A percentile compares a stretch with the other conserved stretches of the same genome.
phyloP scores from a whole-genome alignment of 2,797 vertebrate genomes.

The Sorex maritimensis region DNA sequence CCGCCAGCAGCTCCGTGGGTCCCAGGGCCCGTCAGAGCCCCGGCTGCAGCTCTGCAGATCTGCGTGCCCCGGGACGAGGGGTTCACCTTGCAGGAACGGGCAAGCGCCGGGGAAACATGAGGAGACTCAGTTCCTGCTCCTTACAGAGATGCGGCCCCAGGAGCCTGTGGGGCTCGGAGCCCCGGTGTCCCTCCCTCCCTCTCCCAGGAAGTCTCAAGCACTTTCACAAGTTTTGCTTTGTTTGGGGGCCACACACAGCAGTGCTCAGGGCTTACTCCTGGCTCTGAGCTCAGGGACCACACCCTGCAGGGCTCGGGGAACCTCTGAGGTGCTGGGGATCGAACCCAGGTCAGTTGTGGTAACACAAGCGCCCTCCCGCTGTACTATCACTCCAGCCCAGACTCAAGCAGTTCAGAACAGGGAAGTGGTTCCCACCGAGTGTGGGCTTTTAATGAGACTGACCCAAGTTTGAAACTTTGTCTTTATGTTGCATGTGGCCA shows the following conservation, averaged over 20 bases:
- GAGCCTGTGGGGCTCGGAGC: not conserved
- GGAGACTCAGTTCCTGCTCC: not conserved
- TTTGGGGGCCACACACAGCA: no score
- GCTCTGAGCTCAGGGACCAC: no score
- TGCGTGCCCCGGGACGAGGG: not conserved
- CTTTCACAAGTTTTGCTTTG: no score
- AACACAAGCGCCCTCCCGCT: no score
- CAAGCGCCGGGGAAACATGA: not conserved
- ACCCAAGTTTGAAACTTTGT: not conserved
- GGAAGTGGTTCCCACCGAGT: not conserved
- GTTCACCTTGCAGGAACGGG: not conserved
- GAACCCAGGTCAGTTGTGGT: no score
- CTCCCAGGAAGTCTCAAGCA: not conserved
- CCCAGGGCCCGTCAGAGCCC: not conserved
- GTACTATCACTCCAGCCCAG: no score
- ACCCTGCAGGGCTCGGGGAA: no score
- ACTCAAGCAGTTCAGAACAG: not conserved
- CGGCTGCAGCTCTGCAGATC: not conserved
- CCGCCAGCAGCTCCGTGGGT: not conserved
- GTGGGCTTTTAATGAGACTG: not conserved
- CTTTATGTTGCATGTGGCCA: not conserved
- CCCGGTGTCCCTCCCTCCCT: not conserved
- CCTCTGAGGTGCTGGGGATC: no score
- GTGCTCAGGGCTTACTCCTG: no score
- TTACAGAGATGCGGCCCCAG: not conserved